Conservation (phyloP, 2,888 invertebrate genomes). For the Torymus auratus region DNA sequence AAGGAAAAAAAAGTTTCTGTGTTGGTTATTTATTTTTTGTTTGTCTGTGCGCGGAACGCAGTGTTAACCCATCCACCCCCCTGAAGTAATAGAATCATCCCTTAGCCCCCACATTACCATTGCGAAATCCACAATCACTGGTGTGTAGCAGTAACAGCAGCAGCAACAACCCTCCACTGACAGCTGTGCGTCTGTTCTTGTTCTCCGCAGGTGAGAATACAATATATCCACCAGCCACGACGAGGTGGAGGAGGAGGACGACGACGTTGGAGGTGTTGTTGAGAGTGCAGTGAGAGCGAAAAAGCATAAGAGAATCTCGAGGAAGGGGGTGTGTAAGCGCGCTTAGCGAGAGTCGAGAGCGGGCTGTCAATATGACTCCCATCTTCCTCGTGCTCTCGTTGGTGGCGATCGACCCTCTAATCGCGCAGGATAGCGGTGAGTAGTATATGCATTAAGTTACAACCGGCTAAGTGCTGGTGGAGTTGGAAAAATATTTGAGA, state of each 20-base stretch:
- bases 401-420: slow-evolving; percentile 76
- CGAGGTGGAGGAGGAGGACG: slow-evolving; percentile 5
- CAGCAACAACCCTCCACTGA: slow-evolving; percentile 60
- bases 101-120: too few relatives aligned
- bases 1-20: too few relatives aligned
- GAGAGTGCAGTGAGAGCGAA: slow-evolving; percentile 71
- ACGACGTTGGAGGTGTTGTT: slow-evolving; percentile 70
- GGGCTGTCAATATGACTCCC: slow-evolving; percentile 76
- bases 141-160: too few relatives aligned
- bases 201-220: slow-evolving; percentile 71
- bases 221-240: background rate
- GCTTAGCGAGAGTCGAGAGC: slow-evolving; percentile 50
- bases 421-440: slow-evolving; percentile 73
- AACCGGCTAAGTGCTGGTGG: background rate
- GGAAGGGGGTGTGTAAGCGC: slow-evolving; percentile 69
- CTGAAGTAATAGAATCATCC: too few relatives aligned
- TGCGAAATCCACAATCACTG: too few relatives aligned
- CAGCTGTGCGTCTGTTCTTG: slow-evolving; percentile 70
- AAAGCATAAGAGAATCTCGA: slow-evolving; percentile 37
- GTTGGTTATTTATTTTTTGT: too few relatives aligned
- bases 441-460: slow-evolving; percentile 39
- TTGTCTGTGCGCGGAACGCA: too few relatives aligned
- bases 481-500: slow-evolving; percentile 18
- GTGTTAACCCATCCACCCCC: too few relatives aligned
- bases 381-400: slow-evolving; percentile 74